Evolutionary conservation across 2,113 vertebrate species (phyloP).

Genomic region (Calonectris borealis): DNA sequence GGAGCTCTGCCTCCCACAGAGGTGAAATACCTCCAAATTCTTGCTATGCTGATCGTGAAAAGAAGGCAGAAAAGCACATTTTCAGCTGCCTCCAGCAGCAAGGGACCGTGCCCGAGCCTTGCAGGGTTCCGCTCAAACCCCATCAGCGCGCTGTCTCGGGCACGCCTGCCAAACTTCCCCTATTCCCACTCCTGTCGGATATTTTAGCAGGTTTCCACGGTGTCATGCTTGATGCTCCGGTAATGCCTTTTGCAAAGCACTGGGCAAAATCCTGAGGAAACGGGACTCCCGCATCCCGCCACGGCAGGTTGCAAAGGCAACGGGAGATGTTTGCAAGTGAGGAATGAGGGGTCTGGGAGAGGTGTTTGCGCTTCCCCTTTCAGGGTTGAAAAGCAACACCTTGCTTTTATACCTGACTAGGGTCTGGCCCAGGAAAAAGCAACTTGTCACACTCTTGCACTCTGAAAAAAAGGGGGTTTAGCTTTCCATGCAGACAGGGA

Average conservation of each 20-base stretch:
- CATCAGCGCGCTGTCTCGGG: rapidly evolving
- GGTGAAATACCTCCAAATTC: not conserved
- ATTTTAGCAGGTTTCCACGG: not conserved
- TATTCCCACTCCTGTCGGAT: not conserved
- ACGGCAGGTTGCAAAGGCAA: not conserved
- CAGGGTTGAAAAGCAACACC: not conserved
- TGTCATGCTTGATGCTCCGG: not conserved
- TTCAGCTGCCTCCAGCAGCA: not conserved
- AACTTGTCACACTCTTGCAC: not conserved
- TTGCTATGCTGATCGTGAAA: not conserved
- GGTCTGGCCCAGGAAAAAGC: not conserved
- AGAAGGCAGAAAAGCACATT: not conserved
- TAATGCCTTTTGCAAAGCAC: not conserved
- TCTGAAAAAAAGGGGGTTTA: not conserved
- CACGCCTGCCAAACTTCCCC: not conserved
- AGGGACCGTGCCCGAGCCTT: not conserved
- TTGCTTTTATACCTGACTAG: not conserved
- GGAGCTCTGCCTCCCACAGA: not conserved
- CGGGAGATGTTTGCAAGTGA: not conserved
- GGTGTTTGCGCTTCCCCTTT: not conserved
- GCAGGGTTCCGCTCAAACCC: not conserved
- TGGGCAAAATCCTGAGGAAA: not conserved
- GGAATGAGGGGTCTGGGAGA: not conserved
- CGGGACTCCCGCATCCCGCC: not conserved
- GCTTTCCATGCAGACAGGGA: not conserved